A percentile compares a stretch with the other conserved stretches of the same genome.
These are phyloP conservation scores for Heliconius hortense DNA, from an alignment of 2,888 invertebrate species.

Conservation along the genomic window DNA sequence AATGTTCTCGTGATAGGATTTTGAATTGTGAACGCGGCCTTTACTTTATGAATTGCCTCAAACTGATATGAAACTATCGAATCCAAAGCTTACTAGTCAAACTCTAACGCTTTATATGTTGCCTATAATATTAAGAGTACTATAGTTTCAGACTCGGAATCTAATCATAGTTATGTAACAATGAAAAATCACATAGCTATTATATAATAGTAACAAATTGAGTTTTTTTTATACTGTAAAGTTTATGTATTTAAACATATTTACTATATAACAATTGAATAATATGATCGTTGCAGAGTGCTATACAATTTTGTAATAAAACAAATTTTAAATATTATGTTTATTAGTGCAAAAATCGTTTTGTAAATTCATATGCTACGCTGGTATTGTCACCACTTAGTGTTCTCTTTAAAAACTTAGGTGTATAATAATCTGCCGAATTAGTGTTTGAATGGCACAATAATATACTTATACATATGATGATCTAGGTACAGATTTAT, in stretches of 20 bases:
- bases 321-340: neutral
- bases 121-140: slow-evolving; percentile 34
- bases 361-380: slow-evolving; percentile 11
- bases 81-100: slow-evolving; percentile 39
- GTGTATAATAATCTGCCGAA: slow-evolving; percentile 72
- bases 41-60: slow-evolving; percentile 36
- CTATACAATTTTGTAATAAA: neutral
- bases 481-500: slow-evolving; percentile 41
- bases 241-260: neutral
- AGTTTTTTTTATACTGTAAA: slow-evolving; percentile 5
- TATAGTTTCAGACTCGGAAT: slow-evolving; percentile 32
- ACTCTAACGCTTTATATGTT: slow-evolving; percentile 41
- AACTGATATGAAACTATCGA: slow-evolving; percentile 38
- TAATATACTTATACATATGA: slow-evolving; percentile 46
- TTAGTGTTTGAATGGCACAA: slow-evolving; percentile 72
- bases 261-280: neutral
- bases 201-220: neutral
- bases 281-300: slow-evolving; percentile 4
- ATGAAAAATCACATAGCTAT: neutral
- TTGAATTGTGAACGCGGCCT: slow-evolving; percentile 45
- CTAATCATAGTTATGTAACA: neutral
- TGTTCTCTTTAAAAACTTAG: slow-evolving; percentile 70
- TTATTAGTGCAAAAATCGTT: neutral
- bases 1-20: slow-evolving; percentile 66
- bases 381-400: slow-evolving; percentile 63